phyloP scores from a whole-genome alignment of 2,797 vertebrate genomes.

The Muscicapa comitata region DNA sequence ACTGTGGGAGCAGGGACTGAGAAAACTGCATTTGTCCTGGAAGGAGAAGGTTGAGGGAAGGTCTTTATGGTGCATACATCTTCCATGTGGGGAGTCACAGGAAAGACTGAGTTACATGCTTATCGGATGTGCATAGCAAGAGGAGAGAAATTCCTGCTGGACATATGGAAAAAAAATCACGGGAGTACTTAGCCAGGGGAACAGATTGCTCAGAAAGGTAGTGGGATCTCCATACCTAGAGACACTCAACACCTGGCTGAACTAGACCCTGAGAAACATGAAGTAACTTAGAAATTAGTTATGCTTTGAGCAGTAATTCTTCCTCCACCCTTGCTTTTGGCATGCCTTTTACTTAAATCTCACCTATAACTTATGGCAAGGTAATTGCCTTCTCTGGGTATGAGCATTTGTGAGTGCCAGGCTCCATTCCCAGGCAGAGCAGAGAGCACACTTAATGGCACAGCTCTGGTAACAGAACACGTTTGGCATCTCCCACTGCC shows the following conservation, averaged over 20 bases:
- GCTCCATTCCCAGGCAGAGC: not conserved
- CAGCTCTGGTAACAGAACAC: constrained; percentile 9
- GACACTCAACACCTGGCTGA: not conserved
- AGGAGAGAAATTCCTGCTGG: not conserved
- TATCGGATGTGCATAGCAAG: not conserved
- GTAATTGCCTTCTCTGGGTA: not conserved
- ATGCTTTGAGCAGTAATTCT: not conserved
- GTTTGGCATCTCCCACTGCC: not conserved
- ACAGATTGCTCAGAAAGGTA: not conserved
- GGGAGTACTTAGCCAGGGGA: not conserved
- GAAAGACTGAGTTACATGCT: not conserved
- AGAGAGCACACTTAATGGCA: not conserved
- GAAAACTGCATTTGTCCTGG: not conserved
- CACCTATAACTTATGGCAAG: not conserved
- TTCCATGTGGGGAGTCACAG: not conserved
- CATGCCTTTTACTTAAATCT: constrained; percentile 1
- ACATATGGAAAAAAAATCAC: not conserved
- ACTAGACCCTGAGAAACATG: not conserved
- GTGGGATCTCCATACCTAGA: not conserved
- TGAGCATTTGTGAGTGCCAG: not conserved
- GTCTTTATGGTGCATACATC: not conserved
- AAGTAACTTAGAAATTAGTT: not conserved
- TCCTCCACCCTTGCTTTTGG: not conserved
- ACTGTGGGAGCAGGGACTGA: not conserved
- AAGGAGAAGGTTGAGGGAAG: not conserved